Base-by-base conservation (phyloP, 2,113 vertebrate species). In the Rhombomys opimus region DNA sequence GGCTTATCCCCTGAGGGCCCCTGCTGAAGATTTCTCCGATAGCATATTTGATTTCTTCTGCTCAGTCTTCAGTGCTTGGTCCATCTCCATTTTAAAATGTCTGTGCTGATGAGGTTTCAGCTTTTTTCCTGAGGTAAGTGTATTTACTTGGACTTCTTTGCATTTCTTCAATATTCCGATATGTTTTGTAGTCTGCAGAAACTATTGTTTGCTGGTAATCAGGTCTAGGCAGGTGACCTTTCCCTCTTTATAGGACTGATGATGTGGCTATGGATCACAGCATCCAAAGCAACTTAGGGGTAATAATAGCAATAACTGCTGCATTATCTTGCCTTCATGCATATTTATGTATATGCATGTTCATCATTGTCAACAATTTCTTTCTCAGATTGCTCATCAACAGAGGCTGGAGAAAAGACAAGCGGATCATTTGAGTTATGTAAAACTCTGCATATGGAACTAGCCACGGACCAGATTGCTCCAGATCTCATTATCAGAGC, bases 21-120 rank as follows among this genome's bases (percentile, higher is more conserved):
- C 77, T 27, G 41, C 41, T 75, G 87, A 95, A 95, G 95, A 98
- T 97, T 85, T 95, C 89, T 96, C 91, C 95, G 73, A 97, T 91
- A 80, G 95, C 92, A 96, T 94, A 97, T 97, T 97, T 97, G 90
- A 96, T 96, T 97, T 67, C 88, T 92, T 72, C 90, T 95, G 72
- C 81, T 76, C 13, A 59, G 87, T 89, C 85, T 94, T 95, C 67
- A 41, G 73, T 68, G 46, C 94, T 96, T 95, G 92, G 86, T 95
- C 75, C 41, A 89, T n/a, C 61, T 35, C 87, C 59, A 67, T 95
- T 95, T 91, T 92, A 78, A 94, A 92, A 92, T 95, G 77, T 95
- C 93, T 95, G 90, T 86, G 59, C 59, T 94, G 87, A 90, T 20
- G 93, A 70, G 30, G 15, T 95, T 93, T 93, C 70, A 84, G 85